Evolutionary conservation across 2,113 vertebrate species (phyloP).

Genomic region (Romanogobio albipinnatus): DNA sequence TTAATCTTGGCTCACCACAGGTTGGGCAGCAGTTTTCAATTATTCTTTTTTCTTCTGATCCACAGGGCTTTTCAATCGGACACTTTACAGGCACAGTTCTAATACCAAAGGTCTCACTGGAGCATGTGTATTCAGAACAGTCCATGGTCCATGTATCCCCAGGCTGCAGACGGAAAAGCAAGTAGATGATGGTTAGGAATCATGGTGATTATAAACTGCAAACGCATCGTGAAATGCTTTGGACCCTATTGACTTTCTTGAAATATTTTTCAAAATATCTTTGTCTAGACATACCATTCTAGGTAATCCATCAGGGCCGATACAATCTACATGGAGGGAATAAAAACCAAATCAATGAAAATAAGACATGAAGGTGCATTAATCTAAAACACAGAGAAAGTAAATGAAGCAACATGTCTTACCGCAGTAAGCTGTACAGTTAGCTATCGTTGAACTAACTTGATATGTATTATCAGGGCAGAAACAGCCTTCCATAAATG

Average conservation of each 20-base stretch:
- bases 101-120: constrained; percentile 13
- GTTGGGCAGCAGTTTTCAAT: constrained; percentile 46
- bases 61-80: neutral
- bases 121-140: constrained; percentile 47
- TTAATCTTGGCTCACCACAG: constrained; percentile 46
- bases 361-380: neutral
- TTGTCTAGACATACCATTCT: constrained; percentile 68
- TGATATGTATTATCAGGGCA: constrained; percentile 46
- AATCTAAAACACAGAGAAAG: neutral
- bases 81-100: constrained; percentile 17
- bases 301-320: constrained; percentile 80
- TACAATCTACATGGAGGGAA: constrained; percentile 74
- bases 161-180: constrained; percentile 26
- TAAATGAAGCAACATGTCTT: neutral
- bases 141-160: constrained; percentile 44
- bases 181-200: neutral
- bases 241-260: neutral
- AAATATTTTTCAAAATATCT: neutral
- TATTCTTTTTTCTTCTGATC: neutral
- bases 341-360: constrained; percentile 33
- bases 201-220: neutral
- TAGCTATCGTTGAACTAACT: constrained; percentile 25
- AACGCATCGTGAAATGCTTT: neutral
- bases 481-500: constrained; percentile 50
- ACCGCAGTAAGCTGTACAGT: constrained; percentile 50